Base-by-base conservation (phyloP, 1,140 invertebrate genomes). In the Hesperophylax magnus region DNA sequence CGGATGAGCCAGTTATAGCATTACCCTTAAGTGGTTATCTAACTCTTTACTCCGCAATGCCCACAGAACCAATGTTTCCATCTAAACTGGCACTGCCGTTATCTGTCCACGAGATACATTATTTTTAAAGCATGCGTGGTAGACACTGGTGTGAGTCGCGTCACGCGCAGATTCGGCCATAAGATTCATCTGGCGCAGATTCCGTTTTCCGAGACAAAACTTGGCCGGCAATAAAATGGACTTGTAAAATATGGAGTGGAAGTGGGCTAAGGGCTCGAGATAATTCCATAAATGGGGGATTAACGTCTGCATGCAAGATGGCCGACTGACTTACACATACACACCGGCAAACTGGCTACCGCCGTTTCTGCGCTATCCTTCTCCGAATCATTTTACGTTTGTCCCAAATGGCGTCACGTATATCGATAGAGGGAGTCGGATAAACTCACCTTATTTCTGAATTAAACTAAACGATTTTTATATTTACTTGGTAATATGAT, bases 1-100 rank as follows among this genome's bases (percentile, higher is more conserved):
- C 61, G 76, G 60, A 53, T 65, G 60, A 53, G 76, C 76, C n/a
- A 78, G 34, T 22, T 61, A 31, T 77, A 20, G n/a, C 52, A 27
- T 22, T 77, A 65, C 34, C 61, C 60, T 60, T 77, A 63, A 47
- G 39, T 27, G 60, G 76, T 78, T 78, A 78, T 67, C 76, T 78
- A 78, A 78, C 76, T 27, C 60, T 53, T 63, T n/a, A 63, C 31
- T n/a, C 72, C 52, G 76, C 60, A 53, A 24, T 39, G 39, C 61
- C 27, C 47, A 39, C 20, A 47, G 39, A 47, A 47, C 39, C 39
- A 47, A 56, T 34, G 31, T 47, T 47, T 47, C 39, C 39, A 47
- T 47, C 39, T 14, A 47, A 2, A 27, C 27, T 27, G 27, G 27
- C 39, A 47, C 39, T 71, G 27, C 18, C 9, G 52, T 74, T 74